Percentiles rank a stretch among this genome's conserved stretches.
phyloP scores from a whole-genome alignment of 2,888 invertebrate species.

The Cactoblastis cactorum region DNA sequence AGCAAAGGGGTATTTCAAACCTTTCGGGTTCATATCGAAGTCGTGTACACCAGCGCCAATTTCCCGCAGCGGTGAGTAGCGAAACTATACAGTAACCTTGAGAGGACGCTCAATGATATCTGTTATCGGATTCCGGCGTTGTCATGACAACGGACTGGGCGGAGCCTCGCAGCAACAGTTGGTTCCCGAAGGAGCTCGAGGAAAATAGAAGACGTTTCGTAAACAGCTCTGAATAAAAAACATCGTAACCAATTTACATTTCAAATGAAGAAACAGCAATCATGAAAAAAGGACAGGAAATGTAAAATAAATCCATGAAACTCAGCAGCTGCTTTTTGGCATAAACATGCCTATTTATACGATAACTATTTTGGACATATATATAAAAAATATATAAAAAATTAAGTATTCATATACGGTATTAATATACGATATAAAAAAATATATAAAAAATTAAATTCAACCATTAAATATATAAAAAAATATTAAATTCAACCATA shows the following conservation, averaged over 20 bases:
- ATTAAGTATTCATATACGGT: too few species aligned
- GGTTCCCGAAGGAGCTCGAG: slow-evolving; percentile 14
- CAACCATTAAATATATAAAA: too few species aligned
- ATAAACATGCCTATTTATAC: too few species aligned
- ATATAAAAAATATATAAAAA: too few species aligned
- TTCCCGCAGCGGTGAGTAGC: slow-evolving; percentile 27
- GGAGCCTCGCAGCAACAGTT: slow-evolving; percentile 27
- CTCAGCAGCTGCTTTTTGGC: too few species aligned
- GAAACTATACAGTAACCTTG: slow-evolving; percentile 23
- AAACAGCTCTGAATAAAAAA: neutral
- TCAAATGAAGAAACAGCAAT: neutral
- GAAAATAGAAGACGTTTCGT: slow-evolving; percentile 11
- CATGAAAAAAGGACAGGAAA: neutral
- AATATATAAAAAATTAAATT: too few species aligned
- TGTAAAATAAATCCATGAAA: too few species aligned
- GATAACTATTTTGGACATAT: too few species aligned
- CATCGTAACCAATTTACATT: neutral
- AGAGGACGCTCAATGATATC: slow-evolving; percentile 19
- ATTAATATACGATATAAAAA: too few species aligned
- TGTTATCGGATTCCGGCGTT: slow-evolving; percentile 17
- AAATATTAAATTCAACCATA: too few species aligned
- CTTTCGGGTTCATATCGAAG: slow-evolving; percentile 16
- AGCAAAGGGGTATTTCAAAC: neutral
- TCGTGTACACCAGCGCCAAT: slow-evolving; percentile 17
- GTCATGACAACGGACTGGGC: slow-evolving; percentile 23